Conservation (phyloP, 2,888 invertebrate species). For the Drosophila niveifrons region DNA sequence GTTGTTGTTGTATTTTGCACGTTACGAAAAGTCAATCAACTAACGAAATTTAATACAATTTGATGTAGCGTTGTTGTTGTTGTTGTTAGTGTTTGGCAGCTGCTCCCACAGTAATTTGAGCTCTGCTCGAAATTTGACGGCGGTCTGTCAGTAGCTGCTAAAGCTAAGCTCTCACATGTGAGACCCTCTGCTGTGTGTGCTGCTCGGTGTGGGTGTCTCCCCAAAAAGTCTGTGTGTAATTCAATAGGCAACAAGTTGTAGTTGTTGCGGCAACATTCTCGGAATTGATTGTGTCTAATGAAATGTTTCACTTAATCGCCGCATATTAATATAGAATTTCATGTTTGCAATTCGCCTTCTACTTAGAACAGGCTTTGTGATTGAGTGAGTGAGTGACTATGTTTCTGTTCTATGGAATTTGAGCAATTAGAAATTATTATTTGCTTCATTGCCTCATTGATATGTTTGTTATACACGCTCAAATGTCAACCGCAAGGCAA, state of each 20-base stretch:
- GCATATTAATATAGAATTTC: conserved; percentile 70
- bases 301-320: conserved; percentile 70
- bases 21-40: conserved; percentile 75
- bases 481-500: conserved; percentile 32
- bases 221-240: conserved; percentile 57
- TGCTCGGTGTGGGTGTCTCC: conserved; percentile 26
- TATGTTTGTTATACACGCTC: conserved; percentile 21
- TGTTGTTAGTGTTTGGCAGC: conserved; percentile 34
- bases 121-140: conserved; percentile 75
- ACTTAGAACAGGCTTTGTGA: conserved; percentile 2
- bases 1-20: conserved; percentile 40
- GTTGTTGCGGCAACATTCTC: conserved; percentile 65
- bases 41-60: conserved; percentile 79
- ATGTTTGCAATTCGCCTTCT: conserved; percentile 29
- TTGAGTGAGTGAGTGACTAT: conserved; percentile 10
- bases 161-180: conserved; percentile 27
- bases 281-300: conserved; percentile 74
- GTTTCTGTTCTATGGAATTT: conserved; percentile 58
- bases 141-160: conserved; percentile 68
- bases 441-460: conserved; percentile 54
- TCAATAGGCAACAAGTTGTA: conserved; percentile 60
- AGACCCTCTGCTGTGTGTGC: conserved; percentile 42
- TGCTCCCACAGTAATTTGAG: conserved; percentile 61
- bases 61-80: conserved; percentile 45
- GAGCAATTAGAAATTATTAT: conserved; percentile 80